Evolutionary conservation across 2,113 vertebrate species (phyloP), one percentile per base, ranked within the genome.

Genomic region (Eulemur macaco): DNA sequence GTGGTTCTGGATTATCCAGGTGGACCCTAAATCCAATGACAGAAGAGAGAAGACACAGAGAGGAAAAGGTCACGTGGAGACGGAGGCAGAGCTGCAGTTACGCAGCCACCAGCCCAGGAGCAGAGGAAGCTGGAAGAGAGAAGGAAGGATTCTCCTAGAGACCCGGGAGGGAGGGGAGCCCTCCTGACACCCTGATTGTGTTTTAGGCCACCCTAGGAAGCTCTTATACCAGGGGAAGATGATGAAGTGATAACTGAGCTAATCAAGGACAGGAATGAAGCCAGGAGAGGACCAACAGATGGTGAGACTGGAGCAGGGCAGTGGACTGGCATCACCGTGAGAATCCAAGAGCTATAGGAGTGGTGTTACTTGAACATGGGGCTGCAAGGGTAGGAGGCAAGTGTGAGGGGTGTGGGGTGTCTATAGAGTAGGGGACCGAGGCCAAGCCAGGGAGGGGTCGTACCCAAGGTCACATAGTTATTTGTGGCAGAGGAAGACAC

Each of bases 311-410:
- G 20, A 3, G 0, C 18, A 1, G 34, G 45, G 11, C 52, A 27
- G 17, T 0, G 15, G 34, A 23, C 0, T 25, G 21, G 42, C 23
- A 31, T 39, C 37, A 63, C 45, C 8, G 2, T 1, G 8, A 39
- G 89, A 58, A 45, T 11, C 21, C 0, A 1, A 89, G 64, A 73
- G 83, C 66, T 3, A n/a, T 0, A 1, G 56, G 1, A 2, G 18
- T 13, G 39, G 31, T 29, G 25, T 60, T 8, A 8, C 45, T 34
- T 37, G 54, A 58, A n/a, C 18, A 12, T 47, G n/a, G 6, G 31
- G 6, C 74, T 68, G 45, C 29, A 54, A 5, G 8, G 47, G 6
- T 23, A 29, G 37, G 42, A 11, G 66, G 18, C 37, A 17, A 42
- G 47, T 2, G 56, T 63, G 63, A 52, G 50, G 50, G 3, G 60